Evolutionary conservation across 2,888 invertebrate genomes (phyloP), one percentile per base, ranked within the genome.

Genomic region (Phalangium opilio): DNA sequence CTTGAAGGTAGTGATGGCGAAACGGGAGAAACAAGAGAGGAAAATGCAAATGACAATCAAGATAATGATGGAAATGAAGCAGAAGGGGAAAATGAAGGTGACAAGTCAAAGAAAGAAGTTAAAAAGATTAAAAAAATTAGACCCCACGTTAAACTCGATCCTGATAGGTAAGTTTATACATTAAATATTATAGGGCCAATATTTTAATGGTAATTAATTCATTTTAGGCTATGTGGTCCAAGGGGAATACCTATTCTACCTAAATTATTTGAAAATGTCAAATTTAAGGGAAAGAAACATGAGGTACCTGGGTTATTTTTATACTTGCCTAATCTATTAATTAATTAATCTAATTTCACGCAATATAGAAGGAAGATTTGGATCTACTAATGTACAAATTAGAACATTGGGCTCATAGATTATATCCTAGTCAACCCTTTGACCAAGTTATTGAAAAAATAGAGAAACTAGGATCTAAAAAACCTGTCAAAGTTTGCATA

Each of bases 341-440:
- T 27, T 7, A 27, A 27, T 27, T 8, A 27, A 8, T 7, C 8
- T 7, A 7, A 27, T 27, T 27, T 27, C 27, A 7, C 27, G 8
- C 27, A 7, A 27, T 27, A 8, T 50, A 93, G 67, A 78, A 76
- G 55, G 73, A 78, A 44, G 91, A 95, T 67, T 68, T 96, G 35
- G 76, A 83, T 58, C 66, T 76, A 51, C 70, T 93, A 0, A 73
- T 96, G 70, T 79, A 81, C 46, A 78, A 77, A 48, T 64, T 93
- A 46, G 86, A 93, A 60, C 87, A 93, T 62, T 96, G 95, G 95
- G 82, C 81, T 0, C 90, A 93, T 66, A 73, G 91, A 43, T 68
- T 96, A 55, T 91, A 81, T 67, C 93, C 95, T 0, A 85, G 82
- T 62, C 81, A 81, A 62, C 75, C 79, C 12, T 95, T 93, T 67